A percentile compares a stretch with the other conserved stretches of the same genome.
These are phyloP conservation scores for Apotomis turbidana DNA, from an alignment of 2,888 invertebrate species.

Conservation along the genomic window DNA sequence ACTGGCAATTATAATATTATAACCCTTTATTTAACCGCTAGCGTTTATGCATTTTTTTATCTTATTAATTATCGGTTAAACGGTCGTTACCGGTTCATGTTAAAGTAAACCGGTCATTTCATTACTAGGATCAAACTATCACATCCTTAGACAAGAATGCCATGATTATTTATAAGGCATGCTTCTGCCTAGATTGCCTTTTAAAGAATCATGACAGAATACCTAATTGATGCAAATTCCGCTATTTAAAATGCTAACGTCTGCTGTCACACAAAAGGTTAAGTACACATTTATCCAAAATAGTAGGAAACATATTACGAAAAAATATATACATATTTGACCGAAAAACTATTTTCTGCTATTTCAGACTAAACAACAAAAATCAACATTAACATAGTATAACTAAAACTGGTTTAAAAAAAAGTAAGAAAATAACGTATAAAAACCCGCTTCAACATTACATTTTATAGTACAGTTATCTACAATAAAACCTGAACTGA, in stretches of 20 bases:
- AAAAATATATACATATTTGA: not conserved
- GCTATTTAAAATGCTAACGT: not conserved
- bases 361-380: conserved; percentile 21
- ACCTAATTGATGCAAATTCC: no score
- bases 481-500: not conserved
- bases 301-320: conserved; percentile 3
- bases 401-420: conserved; percentile 29
- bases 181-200: no score
- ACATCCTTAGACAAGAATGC: no score
- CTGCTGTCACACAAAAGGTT: conserved; percentile 6
- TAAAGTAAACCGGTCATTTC: not conserved
- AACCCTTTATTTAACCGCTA: conserved; percentile 15
- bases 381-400: conserved; percentile 18
- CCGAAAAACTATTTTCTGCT: conserved; percentile 1
- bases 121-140: no score
- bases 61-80: not conserved
- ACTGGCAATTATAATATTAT: conserved; percentile 14
- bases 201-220: no score
- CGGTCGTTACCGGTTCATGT: not conserved
- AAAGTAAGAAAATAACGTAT: conserved; percentile 37
- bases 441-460: conserved; percentile 28
- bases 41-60: not conserved
- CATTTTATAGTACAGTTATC: conserved; percentile 8
- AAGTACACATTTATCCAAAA: conserved; percentile 4
- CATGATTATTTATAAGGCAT: no score